Conservation (phyloP, 2,113 vertebrate genomes). For the Thermophis baileyi region DNA sequence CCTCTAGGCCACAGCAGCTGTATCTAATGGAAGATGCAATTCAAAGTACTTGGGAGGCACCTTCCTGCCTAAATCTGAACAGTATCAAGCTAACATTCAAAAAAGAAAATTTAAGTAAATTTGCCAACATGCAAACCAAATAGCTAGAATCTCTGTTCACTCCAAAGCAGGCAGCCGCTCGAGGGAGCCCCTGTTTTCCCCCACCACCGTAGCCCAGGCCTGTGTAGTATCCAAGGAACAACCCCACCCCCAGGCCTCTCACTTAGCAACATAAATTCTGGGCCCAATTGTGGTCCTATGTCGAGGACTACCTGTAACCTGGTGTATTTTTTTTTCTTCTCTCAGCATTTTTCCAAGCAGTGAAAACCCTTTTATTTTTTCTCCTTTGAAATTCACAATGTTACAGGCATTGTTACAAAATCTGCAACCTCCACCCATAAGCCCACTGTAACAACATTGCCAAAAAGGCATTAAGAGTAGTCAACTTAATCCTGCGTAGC, state of each 20-base stretch:
- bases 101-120: background rate
- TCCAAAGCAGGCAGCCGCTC: background rate
- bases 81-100: background rate
- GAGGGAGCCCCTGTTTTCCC: background rate
- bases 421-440: background rate
- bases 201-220: background rate
- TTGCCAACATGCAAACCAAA: background rate
- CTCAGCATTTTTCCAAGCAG: background rate
- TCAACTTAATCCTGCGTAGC: no score
- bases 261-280: no score
- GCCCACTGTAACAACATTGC: no score
- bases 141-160: background rate
- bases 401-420: background rate
- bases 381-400: background rate
- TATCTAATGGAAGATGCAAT: background rate
- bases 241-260: fast-evolving
- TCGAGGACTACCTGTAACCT: background rate
- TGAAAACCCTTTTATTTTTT: background rate
- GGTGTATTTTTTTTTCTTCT: background rate
- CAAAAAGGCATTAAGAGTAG: no score
- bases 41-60: background rate
- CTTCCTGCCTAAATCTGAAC: background rate
- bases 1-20: no score
- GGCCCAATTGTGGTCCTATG: no score
- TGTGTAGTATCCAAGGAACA: background rate